Evolutionary conservation across 2,797 vertebrate genomes (phyloP).

Genomic region (Galagoides demidoff): DNA sequence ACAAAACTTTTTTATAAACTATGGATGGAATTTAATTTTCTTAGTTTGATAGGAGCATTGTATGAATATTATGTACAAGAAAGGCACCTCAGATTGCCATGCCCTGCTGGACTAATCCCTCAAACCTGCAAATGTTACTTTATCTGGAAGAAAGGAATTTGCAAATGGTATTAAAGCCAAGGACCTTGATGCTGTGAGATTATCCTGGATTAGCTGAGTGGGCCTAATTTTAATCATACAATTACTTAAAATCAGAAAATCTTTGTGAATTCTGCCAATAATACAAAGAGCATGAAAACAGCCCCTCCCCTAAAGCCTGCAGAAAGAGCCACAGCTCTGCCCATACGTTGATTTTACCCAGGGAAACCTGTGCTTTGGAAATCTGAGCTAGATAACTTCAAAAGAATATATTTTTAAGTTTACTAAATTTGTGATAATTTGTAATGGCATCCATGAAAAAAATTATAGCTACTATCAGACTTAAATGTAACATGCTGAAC

Average conservation of each 20-base stretch:
- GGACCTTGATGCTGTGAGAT: background rate
- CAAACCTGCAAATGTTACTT: background rate
- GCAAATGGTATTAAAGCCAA: background rate
- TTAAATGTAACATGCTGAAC: background rate
- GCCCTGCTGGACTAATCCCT: fast-evolving
- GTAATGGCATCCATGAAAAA: background rate
- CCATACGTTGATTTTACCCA: background rate
- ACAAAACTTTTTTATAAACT: background rate
- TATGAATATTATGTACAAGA: background rate
- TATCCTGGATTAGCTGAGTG: background rate
- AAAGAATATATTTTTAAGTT: background rate
- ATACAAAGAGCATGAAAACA: background rate
- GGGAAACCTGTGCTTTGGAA: too few species aligned
- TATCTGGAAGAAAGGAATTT: background rate
- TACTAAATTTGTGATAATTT: background rate
- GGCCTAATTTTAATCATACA: fast-evolving
- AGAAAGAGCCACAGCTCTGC: background rate
- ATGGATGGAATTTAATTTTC: background rate
- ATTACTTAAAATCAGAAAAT: background rate
- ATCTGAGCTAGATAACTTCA: background rate
- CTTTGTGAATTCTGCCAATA: background rate
- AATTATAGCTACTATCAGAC: background rate
- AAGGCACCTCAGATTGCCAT: background rate
- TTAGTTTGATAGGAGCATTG: background rate
- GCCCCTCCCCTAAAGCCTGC: background rate